Evolutionary conservation across 2,797 vertebrate species (phyloP), one percentile per base, ranked within the genome.

Genomic region (Argentina silus): DNA sequence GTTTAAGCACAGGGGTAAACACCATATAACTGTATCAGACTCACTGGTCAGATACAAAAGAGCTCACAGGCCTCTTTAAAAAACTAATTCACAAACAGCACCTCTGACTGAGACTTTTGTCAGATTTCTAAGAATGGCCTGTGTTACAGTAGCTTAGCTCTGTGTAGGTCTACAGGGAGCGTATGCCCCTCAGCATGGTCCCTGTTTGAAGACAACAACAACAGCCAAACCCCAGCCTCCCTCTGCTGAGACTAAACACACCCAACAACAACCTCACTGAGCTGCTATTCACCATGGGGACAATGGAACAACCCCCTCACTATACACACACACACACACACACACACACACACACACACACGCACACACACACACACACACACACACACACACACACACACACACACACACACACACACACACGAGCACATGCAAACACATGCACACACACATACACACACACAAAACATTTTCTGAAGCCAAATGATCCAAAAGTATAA

Each of bases 171-270:
- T 78, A 75, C 55, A 45, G 68, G 70, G 76, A 83, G 10, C 10
- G 36, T 44, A 68, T 55, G 75, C 62, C 43, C n/a, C 15, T 12
- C 76, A 64, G 69, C 71, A 67, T 19, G 69, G 56, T 67, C 50
- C 48, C 23, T 43, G 42, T 73, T 68, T 75, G 67, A 81, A 70
- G 72, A 83, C 70, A 85, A 72, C 74, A 84, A 53, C 74, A 72
- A 14, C 56, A 73, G 14, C 4, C 15, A 55, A 67, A 73, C 15
- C 4, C 4, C 69, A 61, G 48, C 3, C 55, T 56, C 51, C 42
- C 72, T 76, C 74, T 67, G 56, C 51, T 66, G 82, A 74, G 77
- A 75, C 57, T n/a, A 15, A 7, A 50, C 56, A 69, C 53, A 15
- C 42, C 47, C 19, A 23, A 60, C 55, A 47, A 70, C 68, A 12